phyloP scores from a whole-genome alignment of 2,797 vertebrate genomes.

The Acipenser oxyrinchus region DNA sequence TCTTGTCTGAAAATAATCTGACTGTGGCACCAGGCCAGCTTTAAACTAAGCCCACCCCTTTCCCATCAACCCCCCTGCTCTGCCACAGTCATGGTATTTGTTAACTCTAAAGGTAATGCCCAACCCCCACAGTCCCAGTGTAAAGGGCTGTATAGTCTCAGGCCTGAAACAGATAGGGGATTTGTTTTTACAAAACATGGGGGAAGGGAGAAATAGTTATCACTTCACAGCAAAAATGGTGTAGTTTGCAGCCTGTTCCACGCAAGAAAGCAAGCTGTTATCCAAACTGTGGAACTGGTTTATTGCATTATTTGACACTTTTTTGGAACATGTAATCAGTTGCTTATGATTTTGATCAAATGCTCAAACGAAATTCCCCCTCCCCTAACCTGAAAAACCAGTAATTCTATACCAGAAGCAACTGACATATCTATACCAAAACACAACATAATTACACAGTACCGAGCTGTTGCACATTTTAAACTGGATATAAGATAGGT shows the following conservation, averaged over 20 bases:
- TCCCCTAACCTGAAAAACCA: not conserved
- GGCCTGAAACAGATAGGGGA: constrained; percentile 59
- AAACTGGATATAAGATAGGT: too few species aligned
- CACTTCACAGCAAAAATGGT: not conserved
- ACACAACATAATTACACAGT: too few species aligned
- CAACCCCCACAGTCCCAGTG: too few species aligned
- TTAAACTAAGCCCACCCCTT: constrained; percentile 51
- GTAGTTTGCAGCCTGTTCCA: not conserved
- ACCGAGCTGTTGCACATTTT: too few species aligned
- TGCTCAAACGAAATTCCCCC: constrained; percentile 2
- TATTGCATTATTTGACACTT: not conserved
- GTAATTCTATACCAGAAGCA: not conserved
- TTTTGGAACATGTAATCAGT: not conserved
- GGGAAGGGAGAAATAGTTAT: constrained; percentile 39
- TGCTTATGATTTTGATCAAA: not conserved
- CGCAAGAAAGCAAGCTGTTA: not conserved
- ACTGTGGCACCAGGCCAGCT: constrained; percentile 46
- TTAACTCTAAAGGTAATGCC: constrained; percentile 43
- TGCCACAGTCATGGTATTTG: constrained; percentile 57
- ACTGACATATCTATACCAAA: too few species aligned
- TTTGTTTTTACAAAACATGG: constrained; percentile 60
- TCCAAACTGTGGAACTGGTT: not conserved
- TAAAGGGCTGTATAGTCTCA: constrained; percentile 43
- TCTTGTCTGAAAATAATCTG: constrained; percentile 58
- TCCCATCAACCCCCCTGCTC: constrained; percentile 36